Evolutionary conservation across 2,888 invertebrate genomes (phyloP), one percentile per base, ranked within the genome.

Genomic region (Drosophila pegasa): DNA sequence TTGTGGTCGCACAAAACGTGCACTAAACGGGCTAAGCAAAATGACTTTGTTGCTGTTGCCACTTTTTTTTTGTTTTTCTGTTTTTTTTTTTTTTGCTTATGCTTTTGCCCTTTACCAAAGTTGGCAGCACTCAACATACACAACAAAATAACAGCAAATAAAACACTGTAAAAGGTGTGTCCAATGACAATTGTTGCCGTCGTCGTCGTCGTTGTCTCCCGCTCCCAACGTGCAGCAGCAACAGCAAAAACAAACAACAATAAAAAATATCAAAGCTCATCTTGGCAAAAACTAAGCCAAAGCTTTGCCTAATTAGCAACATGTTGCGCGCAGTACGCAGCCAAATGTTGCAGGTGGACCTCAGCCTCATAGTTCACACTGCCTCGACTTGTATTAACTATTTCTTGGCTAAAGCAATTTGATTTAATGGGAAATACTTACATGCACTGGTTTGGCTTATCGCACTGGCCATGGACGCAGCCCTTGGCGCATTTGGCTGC

Each of bases 391-490:
- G 29, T 5, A 2, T 3, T 22, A 7, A 4, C 5, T 12, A 3
- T 3, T 18, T 10, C 10, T 33, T 50, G 35, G 63, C 56, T 65
- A 66, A 68, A 6, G 22, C 41, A 74, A 16, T 52, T 58, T 52
- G 6, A 31, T 29, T 41, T 33, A 48, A 51, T 50, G 31, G 57
- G 59, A 37, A 48, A 77, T 91, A 98, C 98, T 98, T 95, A 98
- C 98, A 95, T 94, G 97, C 99, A 99, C 93, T 98, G 97, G 94
- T 97, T 96, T 91, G 99, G 98, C 92, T 95, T 95, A 91, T 94
- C 95, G 94, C 98, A 99, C 93, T 95, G 95, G 91, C 98, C 98
- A 93, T 98, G 97, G 91, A 97, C 96, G 94, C 99, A 99, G 93
- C 98, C 98, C 91, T 96, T 95, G 93, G 96, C 94, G 94, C 99